Percentiles rank a stretch among this genome's conserved stretches.
Conservation (phyloP, 2,113 vertebrate species). For the Toxotes jaculatrix region DNA sequence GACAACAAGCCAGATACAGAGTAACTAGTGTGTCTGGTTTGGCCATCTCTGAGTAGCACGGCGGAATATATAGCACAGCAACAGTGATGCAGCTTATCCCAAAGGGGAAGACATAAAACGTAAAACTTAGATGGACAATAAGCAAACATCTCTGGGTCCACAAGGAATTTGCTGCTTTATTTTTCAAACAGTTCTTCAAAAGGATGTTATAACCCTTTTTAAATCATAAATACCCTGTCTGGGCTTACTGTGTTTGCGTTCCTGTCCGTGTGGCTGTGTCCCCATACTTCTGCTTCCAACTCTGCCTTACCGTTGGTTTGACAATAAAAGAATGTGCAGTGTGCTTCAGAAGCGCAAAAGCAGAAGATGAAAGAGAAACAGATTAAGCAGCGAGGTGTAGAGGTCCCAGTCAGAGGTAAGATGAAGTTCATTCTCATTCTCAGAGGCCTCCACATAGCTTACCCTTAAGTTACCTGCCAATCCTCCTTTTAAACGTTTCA, state of each 20-base stretch:
- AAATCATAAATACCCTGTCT: background rate
- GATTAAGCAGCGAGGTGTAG: constrained; percentile 63
- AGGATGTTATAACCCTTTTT: no score
- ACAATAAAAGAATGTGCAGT: constrained; percentile 7
- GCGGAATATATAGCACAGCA: no score
- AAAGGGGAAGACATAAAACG: background rate
- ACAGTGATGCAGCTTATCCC: no score
- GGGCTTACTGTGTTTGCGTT: background rate
- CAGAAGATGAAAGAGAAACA: constrained; percentile 65
- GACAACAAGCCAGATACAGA: no score
- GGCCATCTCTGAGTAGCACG: no score
- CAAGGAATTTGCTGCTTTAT: background rate
- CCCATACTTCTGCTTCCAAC: background rate
- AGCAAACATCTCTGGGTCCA: background rate
- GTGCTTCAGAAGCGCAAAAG: constrained; percentile 30
- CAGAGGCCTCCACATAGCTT: constrained; percentile 41
- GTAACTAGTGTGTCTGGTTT: no score
- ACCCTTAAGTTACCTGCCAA: constrained; percentile 48
- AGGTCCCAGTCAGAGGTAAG: constrained; percentile 73
- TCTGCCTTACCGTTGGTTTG: constrained; percentile 17
- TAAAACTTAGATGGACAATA: background rate
- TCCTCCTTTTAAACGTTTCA: constrained; percentile 46
- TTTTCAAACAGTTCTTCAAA: background rate
- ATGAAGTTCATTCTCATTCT: constrained; percentile 70
- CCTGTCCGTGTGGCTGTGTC: background rate